phyloP scores from a whole-genome alignment of 2,888 invertebrate species.

The Tenthredo livida region DNA sequence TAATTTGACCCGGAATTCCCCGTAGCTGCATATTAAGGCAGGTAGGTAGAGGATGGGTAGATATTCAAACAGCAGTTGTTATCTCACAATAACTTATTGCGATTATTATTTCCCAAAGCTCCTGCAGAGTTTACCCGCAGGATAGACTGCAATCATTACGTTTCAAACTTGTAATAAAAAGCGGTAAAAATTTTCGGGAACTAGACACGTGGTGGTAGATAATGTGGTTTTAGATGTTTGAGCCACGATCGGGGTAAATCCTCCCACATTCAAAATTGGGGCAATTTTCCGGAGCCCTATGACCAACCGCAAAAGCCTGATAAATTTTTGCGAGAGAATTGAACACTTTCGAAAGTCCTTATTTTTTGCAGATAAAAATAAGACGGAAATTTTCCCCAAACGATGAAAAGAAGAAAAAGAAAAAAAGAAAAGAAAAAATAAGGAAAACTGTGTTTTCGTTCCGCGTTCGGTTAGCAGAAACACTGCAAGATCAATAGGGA shows the following conservation, averaged over 20 bases:
- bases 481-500: conserved; percentile 21
- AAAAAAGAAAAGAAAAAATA: neutral
- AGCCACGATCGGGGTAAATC: neutral
- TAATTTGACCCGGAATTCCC: neutral
- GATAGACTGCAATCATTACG: neutral
- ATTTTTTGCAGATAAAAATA: neutral
- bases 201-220: neutral
- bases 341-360: neutral
- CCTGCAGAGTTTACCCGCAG: neutral
- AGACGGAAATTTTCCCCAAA: neutral
- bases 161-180: neutral
- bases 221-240: neutral
- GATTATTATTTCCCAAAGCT: neutral
- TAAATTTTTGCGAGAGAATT: neutral
- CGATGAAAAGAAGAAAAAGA: neutral
- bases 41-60: neutral
- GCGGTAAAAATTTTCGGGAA: neutral
- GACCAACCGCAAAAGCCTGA: neutral
- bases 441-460: conserved; percentile 8
- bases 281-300: neutral
- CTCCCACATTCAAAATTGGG: neutral
- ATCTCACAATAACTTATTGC: neutral
- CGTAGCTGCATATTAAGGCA: neutral
- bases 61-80: neutral
- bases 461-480: conserved; percentile 6